phyloP scores from a whole-genome alignment of 2,113 vertebrate species.

The Gopherus flavomarginatus region DNA sequence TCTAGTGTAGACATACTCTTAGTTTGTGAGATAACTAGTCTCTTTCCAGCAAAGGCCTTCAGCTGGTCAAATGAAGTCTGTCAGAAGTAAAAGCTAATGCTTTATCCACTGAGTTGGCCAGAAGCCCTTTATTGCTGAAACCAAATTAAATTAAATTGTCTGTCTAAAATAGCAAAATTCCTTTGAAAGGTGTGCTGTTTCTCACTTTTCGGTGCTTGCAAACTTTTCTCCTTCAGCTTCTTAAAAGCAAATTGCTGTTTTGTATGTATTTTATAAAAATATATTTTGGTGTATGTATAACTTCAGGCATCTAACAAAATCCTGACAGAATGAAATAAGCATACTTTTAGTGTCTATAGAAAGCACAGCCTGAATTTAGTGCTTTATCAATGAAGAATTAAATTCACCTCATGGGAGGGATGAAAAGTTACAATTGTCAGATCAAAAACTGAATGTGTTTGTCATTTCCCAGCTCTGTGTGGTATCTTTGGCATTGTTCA shows the following conservation, averaged over 20 bases:
- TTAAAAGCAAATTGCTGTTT: neutral
- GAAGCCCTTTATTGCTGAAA: neutral
- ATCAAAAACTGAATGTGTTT: slow-evolving; percentile 49
- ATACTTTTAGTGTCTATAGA: neutral
- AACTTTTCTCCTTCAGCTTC: neutral
- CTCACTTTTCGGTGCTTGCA: neutral
- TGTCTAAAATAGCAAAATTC: neutral
- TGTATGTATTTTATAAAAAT: neutral
- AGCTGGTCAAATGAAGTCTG: neutral
- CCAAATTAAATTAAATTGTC: neutral
- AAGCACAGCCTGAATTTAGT: too few relatives aligned
- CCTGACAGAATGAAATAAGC: slow-evolving; percentile 6
- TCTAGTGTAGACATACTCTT: neutral
- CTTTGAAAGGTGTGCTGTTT: neutral
- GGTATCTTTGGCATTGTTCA: slow-evolving; percentile 94
- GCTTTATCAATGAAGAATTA: neutral
- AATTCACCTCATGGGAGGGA: neutral
- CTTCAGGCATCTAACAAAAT: neutral
- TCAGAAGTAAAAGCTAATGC: neutral
- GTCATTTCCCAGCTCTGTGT: slow-evolving; percentile 88
- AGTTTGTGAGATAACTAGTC: neutral
- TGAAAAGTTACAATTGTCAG: neutral
- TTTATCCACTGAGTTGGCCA: neutral
- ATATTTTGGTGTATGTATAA: neutral
- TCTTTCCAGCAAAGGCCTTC: neutral